A percentile compares a stretch with the other conserved stretches of the same genome.
Evolutionary conservation across 1,140 invertebrate genomes (phyloP).

Genomic region (Drusus annulatus): DNA sequence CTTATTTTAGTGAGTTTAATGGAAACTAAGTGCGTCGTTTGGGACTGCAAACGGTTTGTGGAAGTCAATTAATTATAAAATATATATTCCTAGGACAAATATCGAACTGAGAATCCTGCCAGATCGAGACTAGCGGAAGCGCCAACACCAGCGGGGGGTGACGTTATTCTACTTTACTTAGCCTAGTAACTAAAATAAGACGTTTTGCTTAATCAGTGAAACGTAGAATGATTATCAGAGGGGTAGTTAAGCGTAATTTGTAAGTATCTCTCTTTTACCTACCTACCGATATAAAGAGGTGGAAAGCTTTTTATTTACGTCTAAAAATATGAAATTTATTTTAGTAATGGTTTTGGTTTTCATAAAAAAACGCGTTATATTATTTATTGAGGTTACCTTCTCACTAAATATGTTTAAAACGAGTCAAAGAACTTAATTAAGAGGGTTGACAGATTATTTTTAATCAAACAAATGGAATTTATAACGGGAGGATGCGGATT

Average conservation of each 20-base stretch:
- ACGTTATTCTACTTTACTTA: background rate
- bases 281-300: too few species aligned
- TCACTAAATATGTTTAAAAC: too few species aligned
- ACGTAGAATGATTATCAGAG: background rate
- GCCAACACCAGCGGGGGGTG: background rate
- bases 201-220: background rate
- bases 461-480: too few species aligned
- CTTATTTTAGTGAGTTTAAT: conserved; percentile 2
- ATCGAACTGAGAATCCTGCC: background rate
- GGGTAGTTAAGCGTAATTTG: background rate
- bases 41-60: conserved; percentile 16
- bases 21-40: conserved; percentile 22
- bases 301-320: too few species aligned
- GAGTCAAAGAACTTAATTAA: too few species aligned
- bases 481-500: too few species aligned
- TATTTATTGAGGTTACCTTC: too few species aligned
- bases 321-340: too few species aligned
- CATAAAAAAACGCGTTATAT: too few species aligned
- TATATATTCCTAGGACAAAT: background rate
- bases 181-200: background rate
- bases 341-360: too few species aligned
- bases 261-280: too few species aligned
- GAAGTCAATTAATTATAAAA: conserved; percentile 8
- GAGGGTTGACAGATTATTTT: too few species aligned
- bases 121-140: background rate